Evolutionary conservation across 2,797 vertebrate genomes (phyloP).

Genomic region (Heliangelus exortis): DNA sequence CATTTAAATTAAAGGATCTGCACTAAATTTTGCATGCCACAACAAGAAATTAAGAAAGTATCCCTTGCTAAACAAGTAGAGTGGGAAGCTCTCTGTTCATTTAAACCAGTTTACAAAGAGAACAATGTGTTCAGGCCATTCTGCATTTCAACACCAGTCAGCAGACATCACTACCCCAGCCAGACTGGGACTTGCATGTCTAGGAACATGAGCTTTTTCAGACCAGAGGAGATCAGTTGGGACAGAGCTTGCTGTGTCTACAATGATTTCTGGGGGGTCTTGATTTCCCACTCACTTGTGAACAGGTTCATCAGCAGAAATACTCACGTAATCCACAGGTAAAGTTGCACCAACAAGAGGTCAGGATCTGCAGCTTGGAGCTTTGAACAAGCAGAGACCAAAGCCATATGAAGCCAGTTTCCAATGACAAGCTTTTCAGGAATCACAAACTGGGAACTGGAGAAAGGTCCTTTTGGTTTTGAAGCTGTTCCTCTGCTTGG

Average conservation of each 20-base stretch:
- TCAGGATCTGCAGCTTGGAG: neutral
- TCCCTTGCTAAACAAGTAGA: slow-evolving; percentile 57
- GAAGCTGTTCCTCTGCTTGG: neutral
- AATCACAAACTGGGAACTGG: neutral
- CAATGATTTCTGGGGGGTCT: fast-evolving
- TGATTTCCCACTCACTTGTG: fast-evolving
- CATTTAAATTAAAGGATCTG: slow-evolving; percentile 78
- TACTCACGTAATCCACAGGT: neutral
- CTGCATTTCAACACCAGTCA: neutral
- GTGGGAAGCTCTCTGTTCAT: neutral
- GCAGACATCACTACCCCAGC: neutral
- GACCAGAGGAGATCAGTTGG: neutral
- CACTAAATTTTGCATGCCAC: slow-evolving; percentile 77
- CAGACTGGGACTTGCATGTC: neutral
- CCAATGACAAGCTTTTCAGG: neutral
- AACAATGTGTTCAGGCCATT: fast-evolving
- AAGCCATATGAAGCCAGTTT: neutral
- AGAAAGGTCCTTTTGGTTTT: neutral
- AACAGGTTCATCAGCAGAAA: neutral
- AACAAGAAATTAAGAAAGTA: slow-evolving; percentile 76
- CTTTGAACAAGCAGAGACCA: neutral
- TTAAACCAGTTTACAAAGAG: neutral
- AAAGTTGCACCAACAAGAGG: neutral
- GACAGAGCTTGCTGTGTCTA: neutral
- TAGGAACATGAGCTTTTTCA: neutral